Evolutionary conservation across 2,113 vertebrate species (phyloP).

Genomic region (Tretioscincus oriximinensis): DNA sequence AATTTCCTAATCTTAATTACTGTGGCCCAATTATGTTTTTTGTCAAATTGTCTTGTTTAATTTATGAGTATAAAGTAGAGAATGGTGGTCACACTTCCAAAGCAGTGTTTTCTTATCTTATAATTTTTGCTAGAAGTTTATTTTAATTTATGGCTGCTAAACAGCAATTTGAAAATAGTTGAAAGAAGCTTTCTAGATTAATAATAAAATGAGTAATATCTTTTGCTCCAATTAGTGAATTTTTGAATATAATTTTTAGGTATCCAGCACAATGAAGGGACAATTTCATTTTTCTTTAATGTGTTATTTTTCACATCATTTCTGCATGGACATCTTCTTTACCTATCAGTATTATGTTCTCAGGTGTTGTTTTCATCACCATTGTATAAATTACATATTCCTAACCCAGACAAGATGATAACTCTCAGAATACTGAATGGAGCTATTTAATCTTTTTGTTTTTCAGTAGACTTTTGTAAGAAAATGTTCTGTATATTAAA

Average conservation of each 20-base stretch:
- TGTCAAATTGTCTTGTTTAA: constrained; percentile 35
- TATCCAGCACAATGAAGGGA: neutral
- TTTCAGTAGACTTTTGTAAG: no score
- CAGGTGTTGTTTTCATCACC: neutral
- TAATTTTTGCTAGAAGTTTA: constrained; percentile 7
- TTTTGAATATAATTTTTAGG: constrained; percentile 28
- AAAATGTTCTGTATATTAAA: no score
- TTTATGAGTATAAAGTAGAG: constrained; percentile 25
- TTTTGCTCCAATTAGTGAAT: neutral
- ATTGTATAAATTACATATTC: no score
- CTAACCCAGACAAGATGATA: no score
- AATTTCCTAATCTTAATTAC: constrained; percentile 33
- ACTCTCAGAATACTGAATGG: no score
- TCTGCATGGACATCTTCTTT: neutral
- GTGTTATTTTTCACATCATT: no score
- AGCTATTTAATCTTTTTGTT: no score
- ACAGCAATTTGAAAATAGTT: constrained; percentile 32
- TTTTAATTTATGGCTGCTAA: constrained; percentile 40
- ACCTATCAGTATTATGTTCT: neutral
- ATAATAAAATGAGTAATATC: constrained; percentile 47
- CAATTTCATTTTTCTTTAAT: neutral
- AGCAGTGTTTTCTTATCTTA: constrained; percentile 22
- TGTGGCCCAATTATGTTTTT: constrained; percentile 25
- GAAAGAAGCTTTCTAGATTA: constrained; percentile 40
- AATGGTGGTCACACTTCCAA: constrained; percentile 9